These are phyloP conservation scores for Bovichtus variegatus DNA, from an alignment of 2,797 vertebrate species.

Conservation along the genomic window DNA sequence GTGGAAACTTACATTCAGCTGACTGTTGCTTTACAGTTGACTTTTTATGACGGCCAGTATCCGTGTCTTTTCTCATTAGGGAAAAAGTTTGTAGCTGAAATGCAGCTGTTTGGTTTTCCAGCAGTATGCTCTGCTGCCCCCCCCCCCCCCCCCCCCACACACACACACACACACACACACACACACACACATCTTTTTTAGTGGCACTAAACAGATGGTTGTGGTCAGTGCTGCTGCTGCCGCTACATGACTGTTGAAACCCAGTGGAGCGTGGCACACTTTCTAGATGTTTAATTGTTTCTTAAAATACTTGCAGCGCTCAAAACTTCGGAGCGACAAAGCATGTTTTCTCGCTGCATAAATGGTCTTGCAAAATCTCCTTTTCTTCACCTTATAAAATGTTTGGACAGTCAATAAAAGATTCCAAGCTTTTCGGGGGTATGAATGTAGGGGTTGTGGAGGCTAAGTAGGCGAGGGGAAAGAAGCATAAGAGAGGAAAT, in stretches of 20 bases:
- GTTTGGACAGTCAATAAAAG: not conserved
- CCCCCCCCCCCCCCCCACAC: too few species aligned
- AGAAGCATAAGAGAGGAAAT: conserved; percentile 52
- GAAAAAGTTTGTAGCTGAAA: conserved; percentile 12
- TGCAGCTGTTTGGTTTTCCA: conserved; percentile 39
- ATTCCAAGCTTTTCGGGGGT: not conserved
- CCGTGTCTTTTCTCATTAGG: conserved; percentile 35
- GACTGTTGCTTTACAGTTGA: conserved; percentile 1
- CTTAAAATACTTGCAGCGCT: conserved; percentile 32
- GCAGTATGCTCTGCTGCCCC: conserved; percentile 9
- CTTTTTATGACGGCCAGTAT: conserved; percentile 31
- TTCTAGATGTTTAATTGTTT: conserved; percentile 32
- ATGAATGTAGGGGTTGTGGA: conserved; percentile 12
- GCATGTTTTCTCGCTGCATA: not conserved
- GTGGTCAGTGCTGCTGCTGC: conserved; percentile 45
- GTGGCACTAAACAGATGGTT: conserved; percentile 64
- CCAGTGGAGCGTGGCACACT: conserved; percentile 24
- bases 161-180: not conserved
- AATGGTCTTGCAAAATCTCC: not conserved
- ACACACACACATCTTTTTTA: conserved; percentile 32
- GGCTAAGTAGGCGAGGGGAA: not conserved
- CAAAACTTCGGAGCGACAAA: not conserved
- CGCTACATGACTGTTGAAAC: conserved; percentile 32
- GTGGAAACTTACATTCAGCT: conserved; percentile 9
- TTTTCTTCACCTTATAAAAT: not conserved